Conservation (phyloP, 2,113 vertebrate species). For the Xiphias gladius region DNA sequence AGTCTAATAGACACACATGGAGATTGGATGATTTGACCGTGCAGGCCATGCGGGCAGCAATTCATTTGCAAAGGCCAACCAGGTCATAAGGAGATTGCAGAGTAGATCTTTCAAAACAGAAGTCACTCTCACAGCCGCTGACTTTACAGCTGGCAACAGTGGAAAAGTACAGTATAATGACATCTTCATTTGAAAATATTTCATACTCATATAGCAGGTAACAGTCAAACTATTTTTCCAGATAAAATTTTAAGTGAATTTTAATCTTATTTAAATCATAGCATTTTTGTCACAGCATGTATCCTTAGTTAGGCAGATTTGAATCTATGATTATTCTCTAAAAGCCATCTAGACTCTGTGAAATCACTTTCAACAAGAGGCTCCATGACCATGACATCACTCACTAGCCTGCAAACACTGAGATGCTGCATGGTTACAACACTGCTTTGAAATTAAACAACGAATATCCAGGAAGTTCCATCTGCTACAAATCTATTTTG, state of each 20-base stretch:
- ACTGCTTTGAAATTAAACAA: constrained; percentile 60
- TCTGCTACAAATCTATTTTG: constrained; percentile 55
- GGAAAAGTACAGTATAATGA: not conserved
- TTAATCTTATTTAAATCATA: constrained; percentile 11
- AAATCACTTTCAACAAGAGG: constrained; percentile 4
- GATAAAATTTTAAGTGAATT: not conserved
- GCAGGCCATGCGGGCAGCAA: constrained; percentile 90
- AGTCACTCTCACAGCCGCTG: constrained; percentile 76
- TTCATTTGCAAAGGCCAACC: constrained; percentile 91
- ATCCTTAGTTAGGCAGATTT: not conserved
- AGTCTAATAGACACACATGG: constrained; percentile 96
- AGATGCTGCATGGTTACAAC: constrained; percentile 5
- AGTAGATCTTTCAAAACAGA: constrained; percentile 88
- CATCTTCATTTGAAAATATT: constrained; percentile 20
- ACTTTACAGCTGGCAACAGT: constrained; percentile 18
- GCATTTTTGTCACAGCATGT: not conserved
- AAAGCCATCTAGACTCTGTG: constrained; percentile 16
- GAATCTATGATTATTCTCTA: constrained; percentile 10
- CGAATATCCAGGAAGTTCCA: constrained; percentile 55
- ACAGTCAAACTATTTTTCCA: constrained; percentile 3
- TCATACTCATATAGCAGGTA: not conserved
- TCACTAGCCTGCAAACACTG: constrained; percentile 10
- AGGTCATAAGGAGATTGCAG: constrained; percentile 83
- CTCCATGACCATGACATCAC: constrained; percentile 5
- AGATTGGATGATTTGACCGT: constrained; percentile 93